A percentile compares a stretch with the other conserved stretches of the same genome.
Conservation (phyloP, 2,113 vertebrate species). For the Morone chrysops region DNA sequence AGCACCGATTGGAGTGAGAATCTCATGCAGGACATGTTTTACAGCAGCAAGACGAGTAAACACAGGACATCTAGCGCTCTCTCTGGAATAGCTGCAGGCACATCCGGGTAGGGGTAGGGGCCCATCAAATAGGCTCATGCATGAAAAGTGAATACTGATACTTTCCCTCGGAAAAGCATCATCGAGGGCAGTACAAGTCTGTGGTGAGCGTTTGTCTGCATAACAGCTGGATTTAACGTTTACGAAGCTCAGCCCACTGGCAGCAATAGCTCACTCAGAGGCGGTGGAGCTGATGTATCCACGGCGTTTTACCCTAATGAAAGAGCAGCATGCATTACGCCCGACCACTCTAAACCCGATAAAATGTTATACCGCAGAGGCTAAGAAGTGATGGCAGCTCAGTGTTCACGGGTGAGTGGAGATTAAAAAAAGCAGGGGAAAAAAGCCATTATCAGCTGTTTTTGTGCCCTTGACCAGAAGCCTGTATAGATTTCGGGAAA, state of each 20-base stretch:
- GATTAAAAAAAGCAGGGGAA: not conserved
- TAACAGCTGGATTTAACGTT: conserved; percentile 5
- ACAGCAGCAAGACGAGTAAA: conserved; percentile 64
- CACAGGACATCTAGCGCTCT: conserved; percentile 54
- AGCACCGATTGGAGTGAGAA: conserved; percentile 27
- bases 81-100: conserved; percentile 68
- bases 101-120: conserved; percentile 75
- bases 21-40: conserved; percentile 58
- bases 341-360: not conserved
- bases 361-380: conserved; percentile 47
- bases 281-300: conserved; percentile 2
- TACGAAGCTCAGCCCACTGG: conserved; percentile 27
- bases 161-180: conserved; percentile 27
- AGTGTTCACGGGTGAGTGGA: not conserved
- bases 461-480: conserved; percentile 64
- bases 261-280: conserved; percentile 4
- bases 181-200: not conserved
- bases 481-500: not conserved
- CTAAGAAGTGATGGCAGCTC: conserved; percentile 48
- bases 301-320: conserved; percentile 20
- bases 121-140: conserved; percentile 27
- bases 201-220: not conserved
- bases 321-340: conserved; percentile 24
- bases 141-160: conserved; percentile 44
- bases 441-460: conserved; percentile 34